A percentile compares a stretch with the other conserved stretches of the same genome.
Conservation (phyloP, 37 sponge, comb jelly and placozoan genomes). For the Mnemiopsis leidyi region DNA sequence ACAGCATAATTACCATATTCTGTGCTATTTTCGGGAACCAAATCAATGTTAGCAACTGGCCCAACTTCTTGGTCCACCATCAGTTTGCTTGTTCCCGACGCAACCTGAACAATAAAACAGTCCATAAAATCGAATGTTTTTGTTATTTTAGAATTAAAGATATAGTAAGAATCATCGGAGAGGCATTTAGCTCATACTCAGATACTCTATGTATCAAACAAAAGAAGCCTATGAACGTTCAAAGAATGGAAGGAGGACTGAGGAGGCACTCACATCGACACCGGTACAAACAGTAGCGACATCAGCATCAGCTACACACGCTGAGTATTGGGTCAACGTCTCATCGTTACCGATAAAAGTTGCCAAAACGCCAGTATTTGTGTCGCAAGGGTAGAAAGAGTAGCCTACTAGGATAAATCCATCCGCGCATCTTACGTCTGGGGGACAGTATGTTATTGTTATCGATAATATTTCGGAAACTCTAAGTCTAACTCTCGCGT, state of each 20-base stretch:
- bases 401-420: not conserved
- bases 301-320: not conserved
- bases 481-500: no score
- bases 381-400: not conserved
- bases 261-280: not conserved
- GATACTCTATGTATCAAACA: no score
- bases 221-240: no score
- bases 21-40: not conserved
- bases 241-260: no score
- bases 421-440: not conserved
- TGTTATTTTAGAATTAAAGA: not conserved
- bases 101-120: not conserved
- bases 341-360: not conserved
- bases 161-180: not conserved
- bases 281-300: not conserved
- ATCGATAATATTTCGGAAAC: no score
- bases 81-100: not conserved
- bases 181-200: no score
- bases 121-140: no score
- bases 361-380: not conserved
- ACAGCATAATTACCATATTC: not conserved
- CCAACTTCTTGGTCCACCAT: not conserved
- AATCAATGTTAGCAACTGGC: not conserved
- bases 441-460: no score
- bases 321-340: not conserved